Evolutionary conservation across 2,888 invertebrate species (phyloP).

Genomic region (Diaprepes abbreviatus): DNA sequence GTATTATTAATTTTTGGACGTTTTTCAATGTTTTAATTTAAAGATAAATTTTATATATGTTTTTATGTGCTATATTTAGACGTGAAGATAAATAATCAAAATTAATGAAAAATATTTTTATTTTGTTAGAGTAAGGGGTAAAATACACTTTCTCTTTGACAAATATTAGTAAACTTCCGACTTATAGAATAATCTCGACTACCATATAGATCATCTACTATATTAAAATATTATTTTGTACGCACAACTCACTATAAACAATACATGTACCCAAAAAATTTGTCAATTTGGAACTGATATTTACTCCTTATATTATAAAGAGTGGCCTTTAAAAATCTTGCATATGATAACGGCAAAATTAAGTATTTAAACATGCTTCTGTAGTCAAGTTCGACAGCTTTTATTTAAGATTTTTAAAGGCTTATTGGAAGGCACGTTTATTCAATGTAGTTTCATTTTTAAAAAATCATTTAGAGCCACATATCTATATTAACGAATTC

Average conservation of each 20-base stretch:
- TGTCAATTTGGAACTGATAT: neutral
- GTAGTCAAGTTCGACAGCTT: neutral
- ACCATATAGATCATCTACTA: too few species aligned
- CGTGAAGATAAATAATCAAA: neutral
- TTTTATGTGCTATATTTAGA: slow-evolving; percentile 18
- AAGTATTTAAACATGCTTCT: slow-evolving; percentile 8
- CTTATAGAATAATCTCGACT: too few species aligned
- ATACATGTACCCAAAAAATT: neutral
- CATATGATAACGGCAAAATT: slow-evolving; percentile 7
- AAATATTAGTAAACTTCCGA: too few species aligned
- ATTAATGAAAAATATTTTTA: neutral
- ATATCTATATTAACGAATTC: slow-evolving; percentile 62
- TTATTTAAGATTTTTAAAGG: neutral
- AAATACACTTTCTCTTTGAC: slow-evolving; percentile 1
- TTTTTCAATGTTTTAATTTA: slow-evolving; percentile 25
- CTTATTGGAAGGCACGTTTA: neutral
- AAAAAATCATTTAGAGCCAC: slow-evolving; percentile 54
- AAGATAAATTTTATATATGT: slow-evolving; percentile 31
- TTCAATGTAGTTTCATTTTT: slow-evolving; percentile 12
- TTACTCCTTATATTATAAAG: neutral
- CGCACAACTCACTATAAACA: neutral
- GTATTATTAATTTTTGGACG: slow-evolving; percentile 29
- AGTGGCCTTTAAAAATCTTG: slow-evolving; percentile 11
- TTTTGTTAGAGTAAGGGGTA: neutral
- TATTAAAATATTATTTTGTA: neutral